A percentile compares a stretch with the other conserved stretches of the same genome.
Conservation (phyloP, 2,888 invertebrate genomes). For the Stegana nigrithorax region DNA sequence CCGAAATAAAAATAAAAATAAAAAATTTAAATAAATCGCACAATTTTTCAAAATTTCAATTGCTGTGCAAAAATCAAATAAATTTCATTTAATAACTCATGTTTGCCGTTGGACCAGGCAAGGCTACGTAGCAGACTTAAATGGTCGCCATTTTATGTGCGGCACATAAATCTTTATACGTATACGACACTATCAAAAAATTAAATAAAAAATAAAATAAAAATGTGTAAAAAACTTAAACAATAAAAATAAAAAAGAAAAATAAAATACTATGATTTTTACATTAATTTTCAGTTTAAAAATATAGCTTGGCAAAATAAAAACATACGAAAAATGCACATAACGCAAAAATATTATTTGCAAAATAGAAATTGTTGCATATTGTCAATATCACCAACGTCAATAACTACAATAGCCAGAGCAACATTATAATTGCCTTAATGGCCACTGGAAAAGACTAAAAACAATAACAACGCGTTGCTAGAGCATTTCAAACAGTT, state of each 20-base stretch:
- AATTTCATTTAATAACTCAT: slow-evolving; percentile 58
- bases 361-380: too few relatives aligned
- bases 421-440: too few relatives aligned
- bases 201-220: slow-evolving; percentile 26
- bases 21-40: slow-evolving; percentile 12
- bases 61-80: slow-evolving; percentile 46
- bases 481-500: too few relatives aligned
- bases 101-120: background rate
- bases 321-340: background rate
- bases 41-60: slow-evolving; percentile 47
- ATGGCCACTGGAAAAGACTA: too few relatives aligned
- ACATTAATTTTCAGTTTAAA: too few relatives aligned
- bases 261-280: background rate
- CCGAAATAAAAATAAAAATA: background rate
- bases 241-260: slow-evolving; percentile 10
- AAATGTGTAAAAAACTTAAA: slow-evolving; percentile 23
- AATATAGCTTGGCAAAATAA: too few relatives aligned
- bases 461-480: too few relatives aligned
- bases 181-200: slow-evolving; percentile 35
- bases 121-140: background rate
- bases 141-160: slow-evolving; percentile 39
- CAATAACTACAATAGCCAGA: too few relatives aligned
- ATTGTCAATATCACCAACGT: too few relatives aligned
- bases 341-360: background rate
- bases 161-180: slow-evolving; percentile 54